Evolutionary conservation across 1,140 invertebrate species (phyloP).

Genomic region (Drosophila kohkoa): DNA sequence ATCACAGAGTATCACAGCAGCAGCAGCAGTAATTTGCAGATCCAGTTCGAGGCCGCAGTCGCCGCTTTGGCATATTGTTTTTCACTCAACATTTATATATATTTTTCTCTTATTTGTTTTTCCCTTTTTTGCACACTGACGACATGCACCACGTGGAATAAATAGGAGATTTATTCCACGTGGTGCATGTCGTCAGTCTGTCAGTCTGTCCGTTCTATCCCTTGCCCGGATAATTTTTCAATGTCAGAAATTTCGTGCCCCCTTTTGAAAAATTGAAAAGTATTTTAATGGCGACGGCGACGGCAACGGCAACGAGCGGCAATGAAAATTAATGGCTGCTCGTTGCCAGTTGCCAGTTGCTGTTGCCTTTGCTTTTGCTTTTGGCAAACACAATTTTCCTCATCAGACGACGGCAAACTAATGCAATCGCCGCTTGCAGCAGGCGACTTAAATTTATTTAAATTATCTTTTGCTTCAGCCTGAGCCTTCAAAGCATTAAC

Average conservation of each 20-base stretch:
- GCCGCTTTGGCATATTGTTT: slow-evolving; percentile 8
- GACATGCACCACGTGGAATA: too few species aligned
- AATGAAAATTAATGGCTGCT: slow-evolving; percentile 78
- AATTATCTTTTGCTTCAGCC: slow-evolving; percentile 17
- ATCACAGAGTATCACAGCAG: too few species aligned
- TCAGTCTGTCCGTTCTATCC: slow-evolving; percentile 29
- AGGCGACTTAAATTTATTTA: slow-evolving; percentile 39
- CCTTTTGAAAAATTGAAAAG: slow-evolving; percentile 76
- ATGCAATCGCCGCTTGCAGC: slow-evolving; percentile 60
- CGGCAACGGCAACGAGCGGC: slow-evolving; percentile 21
- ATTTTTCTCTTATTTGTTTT: not conserved
- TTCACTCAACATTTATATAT: slow-evolving; percentile 10
- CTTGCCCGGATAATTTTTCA: slow-evolving; percentile 74
- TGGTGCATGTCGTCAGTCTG: slow-evolving; percentile 1
- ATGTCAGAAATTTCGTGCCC: slow-evolving; percentile 70
- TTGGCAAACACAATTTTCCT: slow-evolving; percentile 43
- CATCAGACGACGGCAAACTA: slow-evolving; percentile 19
- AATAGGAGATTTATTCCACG: not conserved
- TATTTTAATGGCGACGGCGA: slow-evolving; percentile 71
- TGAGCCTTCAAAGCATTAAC: not conserved
- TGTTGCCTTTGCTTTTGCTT: slow-evolving; percentile 43
- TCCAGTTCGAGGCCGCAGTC: not conserved
- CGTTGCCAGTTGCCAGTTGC: slow-evolving; percentile 64
- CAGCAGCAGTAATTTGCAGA: slow-evolving; percentile 14
- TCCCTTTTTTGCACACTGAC: not conserved